phyloP scores from a whole-genome alignment of 2,113 vertebrate genomes.

The Oxyura jamaicensis region DNA sequence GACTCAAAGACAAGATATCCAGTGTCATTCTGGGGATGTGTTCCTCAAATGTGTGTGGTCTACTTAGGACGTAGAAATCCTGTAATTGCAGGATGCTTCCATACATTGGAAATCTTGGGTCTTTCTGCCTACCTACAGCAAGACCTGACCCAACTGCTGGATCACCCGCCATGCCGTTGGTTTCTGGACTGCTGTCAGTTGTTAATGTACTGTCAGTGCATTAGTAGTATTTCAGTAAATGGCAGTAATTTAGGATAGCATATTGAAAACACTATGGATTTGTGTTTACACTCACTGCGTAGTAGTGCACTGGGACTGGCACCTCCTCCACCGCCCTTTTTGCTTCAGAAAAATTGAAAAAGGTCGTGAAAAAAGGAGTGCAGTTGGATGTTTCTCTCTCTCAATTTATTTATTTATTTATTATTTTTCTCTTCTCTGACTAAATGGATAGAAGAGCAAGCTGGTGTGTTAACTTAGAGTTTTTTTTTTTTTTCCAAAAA shows the following conservation, averaged over 20 bases:
- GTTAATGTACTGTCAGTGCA: not conserved
- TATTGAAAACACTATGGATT: not conserved
- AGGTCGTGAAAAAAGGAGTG: not conserved
- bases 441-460: not conserved
- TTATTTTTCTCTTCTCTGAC: not conserved
- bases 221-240: not conserved
- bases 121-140: not conserved
- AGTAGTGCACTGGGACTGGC: not conserved
- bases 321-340: not conserved
- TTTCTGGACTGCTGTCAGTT: not conserved
- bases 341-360: not conserved
- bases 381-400: not conserved
- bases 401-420: not conserved
- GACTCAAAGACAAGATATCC: not conserved
- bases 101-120: not conserved
- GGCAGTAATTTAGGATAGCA: not conserved
- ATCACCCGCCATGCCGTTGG: rapidly evolving
- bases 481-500: not conserved
- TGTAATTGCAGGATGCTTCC: not conserved
- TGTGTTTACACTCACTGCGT: not conserved
- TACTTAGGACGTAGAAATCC: not conserved
- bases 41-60: not conserved
- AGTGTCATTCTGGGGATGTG: not conserved
- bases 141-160: not conserved
- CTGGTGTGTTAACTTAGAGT: not conserved